These are phyloP conservation scores for Tarsius wallacei DNA, from an alignment of 2,797 vertebrate species.

Conservation along the genomic window DNA sequence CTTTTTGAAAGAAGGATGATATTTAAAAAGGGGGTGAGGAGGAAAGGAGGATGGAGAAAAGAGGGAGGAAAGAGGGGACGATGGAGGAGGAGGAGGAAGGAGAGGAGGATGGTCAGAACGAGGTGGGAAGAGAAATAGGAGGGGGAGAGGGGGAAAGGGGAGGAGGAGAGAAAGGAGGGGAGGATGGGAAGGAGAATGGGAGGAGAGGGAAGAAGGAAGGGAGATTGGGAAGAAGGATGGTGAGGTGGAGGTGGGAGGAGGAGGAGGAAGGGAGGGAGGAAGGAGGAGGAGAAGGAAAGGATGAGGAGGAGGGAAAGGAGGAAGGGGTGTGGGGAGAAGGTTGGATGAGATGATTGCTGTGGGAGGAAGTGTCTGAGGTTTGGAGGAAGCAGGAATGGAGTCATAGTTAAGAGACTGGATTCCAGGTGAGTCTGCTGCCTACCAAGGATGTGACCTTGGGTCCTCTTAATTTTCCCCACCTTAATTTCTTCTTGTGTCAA, in stretches of 20 bases:
- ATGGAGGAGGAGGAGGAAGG: neutral
- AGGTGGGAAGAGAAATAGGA: neutral
- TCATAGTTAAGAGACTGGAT: neutral
- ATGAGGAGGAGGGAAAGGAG: neutral
- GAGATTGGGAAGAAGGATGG: neutral
- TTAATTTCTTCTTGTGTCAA: neutral
- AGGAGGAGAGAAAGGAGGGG: neutral
- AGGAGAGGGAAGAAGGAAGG: neutral
- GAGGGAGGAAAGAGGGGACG: no score
- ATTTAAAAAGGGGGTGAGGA: neutral
- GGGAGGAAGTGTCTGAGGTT: neutral
- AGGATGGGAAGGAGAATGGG: neutral
- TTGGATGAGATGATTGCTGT: neutral
- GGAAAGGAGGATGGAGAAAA: neutral
- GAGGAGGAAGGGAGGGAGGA: neutral
- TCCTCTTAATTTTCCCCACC: neutral
- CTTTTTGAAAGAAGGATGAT: neutral
- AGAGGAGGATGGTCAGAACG: no score
- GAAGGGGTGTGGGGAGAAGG: neutral
- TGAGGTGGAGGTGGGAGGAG: neutral
- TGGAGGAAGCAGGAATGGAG: neutral
- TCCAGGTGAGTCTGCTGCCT: neutral
- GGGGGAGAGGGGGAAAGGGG: neutral
- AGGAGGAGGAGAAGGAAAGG: neutral
- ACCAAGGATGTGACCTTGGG: neutral